These are phyloP conservation scores for Platyscapa corneri DNA, from an alignment of 1,140 invertebrate species.

Conservation along the genomic window DNA sequence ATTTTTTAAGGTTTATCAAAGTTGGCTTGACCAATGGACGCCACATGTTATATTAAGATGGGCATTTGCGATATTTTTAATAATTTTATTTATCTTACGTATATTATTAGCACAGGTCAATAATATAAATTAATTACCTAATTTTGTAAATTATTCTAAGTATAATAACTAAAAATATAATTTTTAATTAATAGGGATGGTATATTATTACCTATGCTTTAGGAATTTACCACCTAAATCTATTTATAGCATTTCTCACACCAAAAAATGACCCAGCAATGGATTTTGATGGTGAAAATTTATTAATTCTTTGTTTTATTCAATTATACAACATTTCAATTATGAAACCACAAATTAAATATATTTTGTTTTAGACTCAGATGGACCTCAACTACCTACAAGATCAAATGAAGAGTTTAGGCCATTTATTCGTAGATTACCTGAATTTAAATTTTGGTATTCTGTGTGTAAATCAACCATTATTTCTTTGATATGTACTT, in stretches of 20 bases:
- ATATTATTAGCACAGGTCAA: conserved; percentile 66
- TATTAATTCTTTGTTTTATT: conserved; percentile 13
- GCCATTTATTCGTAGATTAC: conserved; percentile 97
- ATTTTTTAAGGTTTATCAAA: conserved; percentile 69
- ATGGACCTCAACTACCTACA: conserved; percentile 95
- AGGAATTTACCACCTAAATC: conserved; percentile 99
- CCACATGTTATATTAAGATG: conserved; percentile 70
- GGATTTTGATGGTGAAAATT: conserved; percentile 86
- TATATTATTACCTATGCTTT: conserved; percentile 99
- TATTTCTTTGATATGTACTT: conserved; percentile 93
- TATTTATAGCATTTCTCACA: conserved; percentile 99
- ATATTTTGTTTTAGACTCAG: conserved; percentile 77
- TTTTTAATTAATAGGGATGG: conserved; percentile 89
- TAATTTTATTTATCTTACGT: conserved; percentile 69
- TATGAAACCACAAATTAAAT: conserved; percentile 8
- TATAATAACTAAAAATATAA: conserved; percentile 5
- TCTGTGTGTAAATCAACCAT: conserved; percentile 96
- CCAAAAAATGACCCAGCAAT: conserved; percentile 99
- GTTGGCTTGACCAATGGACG: conserved; percentile 70
- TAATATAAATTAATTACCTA: neutral
- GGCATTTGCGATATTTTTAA: conserved; percentile 63
- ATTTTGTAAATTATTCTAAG: neutral
- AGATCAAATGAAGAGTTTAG: conserved; percentile 97
- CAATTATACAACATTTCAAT: conserved; percentile 6
- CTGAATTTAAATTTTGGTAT: conserved; percentile 99